Conservation (phyloP, 2,888 invertebrate genomes). For the Metellina segmentata region DNA sequence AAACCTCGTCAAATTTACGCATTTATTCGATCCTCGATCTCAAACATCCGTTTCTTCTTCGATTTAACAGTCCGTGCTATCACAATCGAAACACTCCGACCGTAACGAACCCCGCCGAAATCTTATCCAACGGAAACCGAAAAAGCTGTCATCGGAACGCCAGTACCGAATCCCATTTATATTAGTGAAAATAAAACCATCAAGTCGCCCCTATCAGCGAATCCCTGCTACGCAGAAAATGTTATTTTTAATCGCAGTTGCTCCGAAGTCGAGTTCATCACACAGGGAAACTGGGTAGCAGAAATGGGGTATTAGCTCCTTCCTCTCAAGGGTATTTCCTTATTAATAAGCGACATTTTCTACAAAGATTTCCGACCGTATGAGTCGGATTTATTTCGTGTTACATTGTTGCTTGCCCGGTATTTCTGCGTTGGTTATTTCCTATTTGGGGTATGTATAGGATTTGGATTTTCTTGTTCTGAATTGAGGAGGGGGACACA, state of each 20-base stretch:
- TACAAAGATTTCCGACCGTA: not conserved
- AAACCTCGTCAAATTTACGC: too few relatives aligned
- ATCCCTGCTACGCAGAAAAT: not conserved
- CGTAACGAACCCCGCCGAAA: too few relatives aligned
- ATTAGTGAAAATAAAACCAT: not conserved
- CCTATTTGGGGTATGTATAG: too few relatives aligned
- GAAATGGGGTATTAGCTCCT: not conserved
- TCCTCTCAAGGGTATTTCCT: slow-evolving; percentile 1
- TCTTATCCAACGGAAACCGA: too few relatives aligned
- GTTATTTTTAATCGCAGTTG: not conserved
- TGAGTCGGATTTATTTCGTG: not conserved
- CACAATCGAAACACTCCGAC: too few relatives aligned
- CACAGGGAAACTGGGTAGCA: not conserved
- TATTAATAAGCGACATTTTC: slow-evolving; percentile 14
- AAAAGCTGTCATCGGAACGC: not conserved
- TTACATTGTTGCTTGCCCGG: not conserved
- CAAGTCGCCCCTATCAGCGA: not conserved
- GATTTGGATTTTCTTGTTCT: too few relatives aligned
- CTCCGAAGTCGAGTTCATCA: not conserved
- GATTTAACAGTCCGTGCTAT: too few relatives aligned
- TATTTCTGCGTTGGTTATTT: not conserved
- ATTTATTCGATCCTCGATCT: too few relatives aligned
- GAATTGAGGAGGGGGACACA: too few relatives aligned
- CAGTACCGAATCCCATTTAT: not conserved
- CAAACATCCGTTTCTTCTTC: too few relatives aligned